Evolutionary conservation across 1,140 invertebrate genomes (phyloP), one percentile per base, ranked within the genome.

Genomic region (Caenorhabditis inopinata): DNA sequence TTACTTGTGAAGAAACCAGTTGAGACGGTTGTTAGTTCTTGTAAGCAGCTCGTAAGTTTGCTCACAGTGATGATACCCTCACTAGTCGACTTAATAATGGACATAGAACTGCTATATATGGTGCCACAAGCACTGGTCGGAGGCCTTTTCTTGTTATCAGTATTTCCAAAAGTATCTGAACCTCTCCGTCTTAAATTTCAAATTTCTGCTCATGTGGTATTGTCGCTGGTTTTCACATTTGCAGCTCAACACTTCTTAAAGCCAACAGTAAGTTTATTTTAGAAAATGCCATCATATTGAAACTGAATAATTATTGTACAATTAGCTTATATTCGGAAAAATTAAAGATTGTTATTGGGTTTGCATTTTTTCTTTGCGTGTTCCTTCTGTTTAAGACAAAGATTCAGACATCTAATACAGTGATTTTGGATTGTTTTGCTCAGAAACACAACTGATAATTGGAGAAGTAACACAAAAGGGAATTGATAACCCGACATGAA

Each of bases 1-100:
- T 68, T 68, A 68, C 58, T 68, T 42, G 58, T 68, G 58, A 21
- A 68, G 38, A 18, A 68, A 68, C 58, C 58, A 68, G 58, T 42
- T 25, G 32, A 68, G 58, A 68, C 58, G n/a, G 27, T 68, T 68
- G n/a, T 38, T 42, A 38, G n/a, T 68, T n/a, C n/a, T n/a, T n/a
- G n/a, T n/a, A 29, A 32, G 58, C 16, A 23, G 21, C 58, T 42
- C 29, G 32, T 38, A 68, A 68, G 58, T 68, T 18, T 29, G 32
- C 32, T 68, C 21, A 68, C 38, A 29, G 23, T 18, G 9, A 68
- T 68, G 58, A 38, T 68, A 68, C 21, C 32, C 0, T 68, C 27
- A 16, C 6, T 58, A 4, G 2, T 32, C 1, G n/a, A 68, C 23
- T 18, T 68, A 3, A 68, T 21, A 21, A 42, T 68, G 58, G n/a